Evolutionary conservation across 2,888 invertebrate genomes (phyloP).

Genomic region (Hydrotaea diabolus): DNA sequence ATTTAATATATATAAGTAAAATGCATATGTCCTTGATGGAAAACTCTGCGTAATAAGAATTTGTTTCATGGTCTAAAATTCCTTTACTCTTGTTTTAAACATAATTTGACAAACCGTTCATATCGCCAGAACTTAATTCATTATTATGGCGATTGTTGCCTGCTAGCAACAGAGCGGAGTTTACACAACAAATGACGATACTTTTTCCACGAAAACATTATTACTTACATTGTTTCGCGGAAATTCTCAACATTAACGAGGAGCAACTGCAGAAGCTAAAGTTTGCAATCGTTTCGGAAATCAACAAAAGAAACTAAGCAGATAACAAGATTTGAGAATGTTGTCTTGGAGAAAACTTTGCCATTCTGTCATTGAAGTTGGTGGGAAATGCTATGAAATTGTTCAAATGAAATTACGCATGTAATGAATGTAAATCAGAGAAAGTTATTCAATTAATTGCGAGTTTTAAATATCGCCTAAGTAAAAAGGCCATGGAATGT

Average conservation of each 20-base stretch:
- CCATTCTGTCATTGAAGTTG: constrained; percentile 39
- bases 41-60: constrained; percentile 44
- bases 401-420: constrained; percentile 51
- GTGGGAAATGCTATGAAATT: constrained; percentile 21
- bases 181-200: neutral
- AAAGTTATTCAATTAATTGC: constrained; percentile 30
- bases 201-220: constrained; percentile 6
- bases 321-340: neutral
- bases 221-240: constrained; percentile 9
- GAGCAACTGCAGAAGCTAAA: neutral
- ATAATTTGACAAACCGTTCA: neutral
- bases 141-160: neutral
- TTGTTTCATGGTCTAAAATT: constrained; percentile 48
- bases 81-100: neutral
- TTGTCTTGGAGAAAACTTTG: constrained; percentile 38
- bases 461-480: constrained; percentile 7
- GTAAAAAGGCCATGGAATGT: neutral
- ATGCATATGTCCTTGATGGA: no score
- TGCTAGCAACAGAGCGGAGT: neutral
- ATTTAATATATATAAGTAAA: no score
- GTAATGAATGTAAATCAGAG: constrained; percentile 49
- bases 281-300: neutral
- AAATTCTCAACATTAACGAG: neutral
- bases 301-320: neutral
- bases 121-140: neutral